Base-by-base conservation (phyloP, 2,888 invertebrate species). In the Dolichomitus sp. region DNA sequence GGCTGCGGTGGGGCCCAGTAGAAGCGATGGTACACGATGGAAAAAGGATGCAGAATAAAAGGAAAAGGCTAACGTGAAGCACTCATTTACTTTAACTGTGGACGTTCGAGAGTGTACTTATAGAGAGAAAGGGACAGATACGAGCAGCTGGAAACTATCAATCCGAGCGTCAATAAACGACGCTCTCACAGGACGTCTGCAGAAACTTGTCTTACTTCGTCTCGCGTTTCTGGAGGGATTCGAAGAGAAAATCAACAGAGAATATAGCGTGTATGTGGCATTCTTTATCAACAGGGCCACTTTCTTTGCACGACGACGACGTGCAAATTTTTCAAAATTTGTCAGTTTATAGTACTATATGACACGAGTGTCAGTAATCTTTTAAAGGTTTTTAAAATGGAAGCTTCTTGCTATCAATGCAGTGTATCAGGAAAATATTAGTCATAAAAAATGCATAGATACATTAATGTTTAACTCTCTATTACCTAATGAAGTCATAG, bases 11-110 rank as follows among this genome's bases (percentile, higher is more conserved):
- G 70, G 81, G 78, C 66, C 50, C 57, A 66, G 23, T 73, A 65
- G 66, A 63, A 66, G 81, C 65, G 82, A 52, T 17, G 30, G 19
- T 52, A 63, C 23, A 69, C 45, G 50, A 68, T 50, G 75, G 33
- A 65, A 48, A 78, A 75, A 40, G 52, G 33, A 42, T 48, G 40
- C 17, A 33, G 19, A 40, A 42, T 23, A 50, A 50, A 52, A 57
- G 40, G n/a, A 57, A 72, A 74, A 69, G 19, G 70, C 42, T n/a
- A 27, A 61, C 19, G 45, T 70, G 76, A 17, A 75, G 75, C 63
- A 85, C 88, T 91, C 89, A 89, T 89, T 91, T 88, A 89, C 85
- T 89, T 88, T 85, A 86, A 86, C 88, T 85, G 85, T 72, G 79
- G 63, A 45, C 37, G 68, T 23, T 54, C 37, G 40, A 42, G 19